A percentile compares a stretch with the other conserved stretches of the same genome.
Conservation (phyloP, 2,797 vertebrate species). For the Urocyon cinereoargenteus region DNA sequence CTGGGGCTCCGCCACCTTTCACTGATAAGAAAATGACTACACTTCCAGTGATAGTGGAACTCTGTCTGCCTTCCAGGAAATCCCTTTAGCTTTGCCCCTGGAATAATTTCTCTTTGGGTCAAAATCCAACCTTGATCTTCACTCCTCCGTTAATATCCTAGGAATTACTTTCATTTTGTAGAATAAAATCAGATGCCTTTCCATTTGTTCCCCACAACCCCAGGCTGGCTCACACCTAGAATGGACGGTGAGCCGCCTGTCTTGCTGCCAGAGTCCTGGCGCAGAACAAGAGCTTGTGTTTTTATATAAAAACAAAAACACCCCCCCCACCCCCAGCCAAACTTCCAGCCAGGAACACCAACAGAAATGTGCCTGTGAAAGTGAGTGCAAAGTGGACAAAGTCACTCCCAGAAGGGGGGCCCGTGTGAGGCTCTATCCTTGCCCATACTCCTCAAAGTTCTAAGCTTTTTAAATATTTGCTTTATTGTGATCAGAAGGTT, state of each 20-base stretch:
- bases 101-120: background rate
- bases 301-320: background rate
- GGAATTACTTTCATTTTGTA: background rate
- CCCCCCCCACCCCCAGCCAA: background rate
- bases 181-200: background rate
- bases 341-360: too few species aligned
- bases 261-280: background rate
- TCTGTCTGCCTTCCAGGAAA: background rate
- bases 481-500: background rate
- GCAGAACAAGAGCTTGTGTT: accelerated
- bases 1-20: background rate
- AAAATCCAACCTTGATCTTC: background rate
- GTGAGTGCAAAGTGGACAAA: background rate
- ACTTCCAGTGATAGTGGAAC: background rate
- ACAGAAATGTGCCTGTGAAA: background rate
- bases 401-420: background rate
- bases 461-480: background rate
- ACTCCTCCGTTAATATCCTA: background rate
- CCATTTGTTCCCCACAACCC: accelerated
- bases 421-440: background rate
- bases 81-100: background rate
- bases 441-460: background rate
- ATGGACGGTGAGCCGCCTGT: accelerated
- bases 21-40: too few species aligned
- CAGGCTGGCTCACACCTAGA: accelerated